phyloP scores from a whole-genome alignment of 2,797 vertebrate species.

The Pterois miles region DNA sequence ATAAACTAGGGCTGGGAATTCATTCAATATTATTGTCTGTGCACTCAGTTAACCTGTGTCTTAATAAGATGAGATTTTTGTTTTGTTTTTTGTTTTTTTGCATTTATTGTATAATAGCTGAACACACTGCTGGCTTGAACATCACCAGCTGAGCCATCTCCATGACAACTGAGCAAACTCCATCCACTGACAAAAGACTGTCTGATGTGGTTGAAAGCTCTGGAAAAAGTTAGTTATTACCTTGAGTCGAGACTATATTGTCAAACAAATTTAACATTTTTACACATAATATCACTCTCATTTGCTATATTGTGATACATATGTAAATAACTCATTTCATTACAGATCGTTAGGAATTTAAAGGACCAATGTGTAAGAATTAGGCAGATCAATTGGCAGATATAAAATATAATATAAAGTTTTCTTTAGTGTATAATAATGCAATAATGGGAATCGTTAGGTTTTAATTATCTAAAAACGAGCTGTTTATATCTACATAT shows the following conservation, averaged over 20 bases:
- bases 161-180: conserved; percentile 11
- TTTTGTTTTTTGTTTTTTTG: too few species aligned
- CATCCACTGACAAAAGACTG: not conserved
- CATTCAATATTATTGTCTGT: not conserved
- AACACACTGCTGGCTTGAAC: not conserved
- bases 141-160: not conserved
- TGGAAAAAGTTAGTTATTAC: not conserved
- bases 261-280: not conserved
- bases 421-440: too few species aligned
- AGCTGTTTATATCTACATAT: too few species aligned
- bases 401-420: too few species aligned
- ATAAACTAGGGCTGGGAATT: not conserved
- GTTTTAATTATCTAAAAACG: too few species aligned
- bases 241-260: not conserved
- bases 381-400: too few species aligned
- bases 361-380: not conserved
- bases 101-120: not conserved
- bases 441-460: too few species aligned
- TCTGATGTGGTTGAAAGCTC: not conserved
- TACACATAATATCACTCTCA: not conserved
- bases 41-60: not conserved
- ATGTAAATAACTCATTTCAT: not conserved
- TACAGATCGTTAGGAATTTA: not conserved
- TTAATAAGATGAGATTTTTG: not conserved
- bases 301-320: not conserved